Conservation (phyloP, 2,888 invertebrate genomes). For the Apodemia hepburni region DNA sequence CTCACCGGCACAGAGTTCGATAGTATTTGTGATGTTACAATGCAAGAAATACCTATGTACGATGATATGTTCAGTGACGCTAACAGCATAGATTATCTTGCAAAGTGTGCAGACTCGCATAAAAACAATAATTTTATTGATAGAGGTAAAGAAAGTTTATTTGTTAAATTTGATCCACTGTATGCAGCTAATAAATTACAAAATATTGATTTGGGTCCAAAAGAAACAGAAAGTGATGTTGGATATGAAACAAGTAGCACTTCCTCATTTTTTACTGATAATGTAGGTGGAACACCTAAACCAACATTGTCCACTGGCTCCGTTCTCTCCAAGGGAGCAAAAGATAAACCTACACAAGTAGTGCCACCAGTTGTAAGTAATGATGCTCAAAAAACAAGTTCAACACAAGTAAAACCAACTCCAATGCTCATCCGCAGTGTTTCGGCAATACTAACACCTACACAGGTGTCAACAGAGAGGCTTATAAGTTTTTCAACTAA, state of each 20-base stretch:
- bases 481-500: conserved; percentile 61
- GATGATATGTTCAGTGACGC: conserved; percentile 78
- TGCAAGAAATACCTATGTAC: conserved; percentile 56
- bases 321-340: conserved; percentile 38
- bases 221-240: conserved; percentile 54
- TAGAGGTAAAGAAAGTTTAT: conserved; percentile 81
- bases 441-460: conserved; percentile 64
- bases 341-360: conserved; percentile 66
- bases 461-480: conserved; percentile 61
- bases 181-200: conserved; percentile 47
- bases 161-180: conserved; percentile 83
- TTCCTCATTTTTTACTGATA: conserved; percentile 53
- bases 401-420: conserved; percentile 40
- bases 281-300: conserved; percentile 45
- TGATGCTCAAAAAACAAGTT: conserved; percentile 42
- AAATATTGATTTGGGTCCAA: conserved; percentile 34
- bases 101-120: conserved; percentile 66
- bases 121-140: conserved; percentile 52
- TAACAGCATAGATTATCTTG: conserved; percentile 77
- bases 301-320: conserved; percentile 51
- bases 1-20: conserved; percentile 63
- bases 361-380: conserved; percentile 62
- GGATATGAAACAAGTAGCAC: conserved; percentile 70
- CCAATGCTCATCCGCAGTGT: conserved; percentile 63
- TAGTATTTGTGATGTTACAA: conserved; percentile 66